phyloP scores from a whole-genome alignment of 2,888 invertebrate species.

The Trachelus troglodyta region DNA sequence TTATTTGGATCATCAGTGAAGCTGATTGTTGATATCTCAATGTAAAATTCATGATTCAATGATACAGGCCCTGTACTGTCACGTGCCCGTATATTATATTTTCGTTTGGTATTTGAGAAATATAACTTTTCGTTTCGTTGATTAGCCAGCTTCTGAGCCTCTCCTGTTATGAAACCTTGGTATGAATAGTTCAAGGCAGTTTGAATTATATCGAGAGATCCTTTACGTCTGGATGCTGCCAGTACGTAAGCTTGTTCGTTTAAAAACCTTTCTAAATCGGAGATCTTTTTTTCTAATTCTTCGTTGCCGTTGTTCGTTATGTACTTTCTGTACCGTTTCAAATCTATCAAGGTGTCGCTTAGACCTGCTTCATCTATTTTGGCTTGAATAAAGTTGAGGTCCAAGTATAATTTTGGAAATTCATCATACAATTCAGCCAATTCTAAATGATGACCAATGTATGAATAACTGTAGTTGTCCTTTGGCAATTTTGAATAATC shows the following conservation, averaged over 20 bases:
- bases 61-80: conserved; percentile 56
- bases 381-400: conserved; percentile 78
- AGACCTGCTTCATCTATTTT: conserved; percentile 77
- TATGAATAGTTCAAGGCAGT: conserved; percentile 76
- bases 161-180: conserved; percentile 70
- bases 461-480: conserved; percentile 80
- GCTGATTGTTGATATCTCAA: conserved; percentile 70
- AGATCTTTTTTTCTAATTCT: conserved; percentile 66
- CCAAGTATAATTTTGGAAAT: conserved; percentile 73
- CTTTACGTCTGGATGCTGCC: conserved; percentile 71
- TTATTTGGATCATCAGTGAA: conserved; percentile 68
- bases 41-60: conserved; percentile 70
- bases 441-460: conserved; percentile 78
- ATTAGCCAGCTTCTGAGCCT: conserved; percentile 70
- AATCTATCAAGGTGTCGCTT: conserved; percentile 77
- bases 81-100: conserved; percentile 64
- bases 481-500: conserved; percentile 73
- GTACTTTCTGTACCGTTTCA: conserved; percentile 72
- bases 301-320: conserved; percentile 70
- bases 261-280: conserved; percentile 72
- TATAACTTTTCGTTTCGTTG: conserved; percentile 70
- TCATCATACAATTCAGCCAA: conserved; percentile 69
- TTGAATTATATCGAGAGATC: conserved; percentile 73
- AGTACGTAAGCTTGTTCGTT: conserved; percentile 73
- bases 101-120: conserved; percentile 67